These are phyloP conservation scores for Eupeodes corollae DNA, from an alignment of 1,140 invertebrate genomes.

Conservation along the genomic window DNA sequence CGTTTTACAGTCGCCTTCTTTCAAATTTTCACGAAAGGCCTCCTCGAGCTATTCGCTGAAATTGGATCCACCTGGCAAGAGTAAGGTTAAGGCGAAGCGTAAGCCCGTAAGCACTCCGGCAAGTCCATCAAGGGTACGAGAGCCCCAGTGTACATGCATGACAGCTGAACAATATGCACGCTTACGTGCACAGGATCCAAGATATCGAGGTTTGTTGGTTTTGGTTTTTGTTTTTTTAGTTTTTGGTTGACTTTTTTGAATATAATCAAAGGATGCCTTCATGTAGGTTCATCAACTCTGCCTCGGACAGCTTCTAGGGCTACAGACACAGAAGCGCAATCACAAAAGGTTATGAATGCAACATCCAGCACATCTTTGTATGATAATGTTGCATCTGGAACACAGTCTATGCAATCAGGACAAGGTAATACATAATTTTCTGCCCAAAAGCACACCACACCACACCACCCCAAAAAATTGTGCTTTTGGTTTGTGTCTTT, in stretches of 20 bases:
- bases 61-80: slow-evolving; percentile 76
- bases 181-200: slow-evolving; percentile 68
- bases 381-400: slow-evolving; percentile 63
- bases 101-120: slow-evolving; percentile 89
- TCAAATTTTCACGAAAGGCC: slow-evolving; percentile 94
- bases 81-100: slow-evolving; percentile 70
- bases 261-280: slow-evolving; percentile 10
- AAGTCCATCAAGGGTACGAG: slow-evolving; percentile 74
- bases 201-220: slow-evolving; percentile 49
- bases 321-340: slow-evolving; percentile 49
- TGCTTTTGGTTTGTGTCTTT: no score
- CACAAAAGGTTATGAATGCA: slow-evolving; percentile 66
- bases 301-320: slow-evolving; percentile 63
- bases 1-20: slow-evolving; percentile 84
- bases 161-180: slow-evolving; percentile 82
- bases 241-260: background rate
- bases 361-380: slow-evolving; percentile 82
- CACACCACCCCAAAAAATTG: no score
- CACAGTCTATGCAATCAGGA: slow-evolving; percentile 43
- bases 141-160: slow-evolving; percentile 92
- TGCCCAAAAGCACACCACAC: no score
- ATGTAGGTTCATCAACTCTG: slow-evolving; percentile 67
- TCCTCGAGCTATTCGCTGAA: slow-evolving; percentile 92
- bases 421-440: slow-evolving; percentile 33
- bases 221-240: no score